Evolutionary conservation across 2,888 invertebrate species (phyloP).

Genomic region (Tiphia femorata): DNA sequence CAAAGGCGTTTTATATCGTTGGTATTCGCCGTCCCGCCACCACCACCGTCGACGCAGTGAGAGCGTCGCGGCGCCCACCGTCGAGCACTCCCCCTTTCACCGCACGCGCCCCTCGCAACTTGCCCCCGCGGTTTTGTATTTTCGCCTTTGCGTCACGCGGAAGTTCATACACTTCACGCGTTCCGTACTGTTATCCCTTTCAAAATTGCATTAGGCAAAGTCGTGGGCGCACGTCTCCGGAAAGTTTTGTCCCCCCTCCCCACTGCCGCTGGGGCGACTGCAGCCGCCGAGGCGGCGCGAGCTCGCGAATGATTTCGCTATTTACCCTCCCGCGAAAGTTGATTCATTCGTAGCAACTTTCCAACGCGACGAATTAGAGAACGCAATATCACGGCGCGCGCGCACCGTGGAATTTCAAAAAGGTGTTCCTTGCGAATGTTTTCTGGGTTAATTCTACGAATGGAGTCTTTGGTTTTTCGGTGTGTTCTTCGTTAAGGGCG

Average conservation of each 20-base stretch:
- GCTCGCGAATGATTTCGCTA: background rate
- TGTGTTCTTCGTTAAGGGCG: too few relatives aligned
- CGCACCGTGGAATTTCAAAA: too few relatives aligned
- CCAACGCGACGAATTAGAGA: too few relatives aligned
- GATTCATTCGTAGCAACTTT: background rate
- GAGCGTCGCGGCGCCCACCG: background rate
- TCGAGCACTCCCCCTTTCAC: background rate
- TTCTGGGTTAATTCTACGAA: too few relatives aligned
- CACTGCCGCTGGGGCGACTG: too few relatives aligned
- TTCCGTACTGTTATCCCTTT: constrained; percentile 2
- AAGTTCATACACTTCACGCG: constrained; percentile 46
- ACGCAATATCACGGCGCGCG: too few relatives aligned
- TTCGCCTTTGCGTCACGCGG: constrained; percentile 38
- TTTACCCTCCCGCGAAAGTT: constrained; percentile 1
- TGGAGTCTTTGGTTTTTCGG: too few relatives aligned
- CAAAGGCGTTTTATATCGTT: constrained; percentile 57
- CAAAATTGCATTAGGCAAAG: background rate
- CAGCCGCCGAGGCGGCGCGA: background rate
- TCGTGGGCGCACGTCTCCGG: background rate
- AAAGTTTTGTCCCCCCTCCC: background rate
- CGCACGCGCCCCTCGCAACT: constrained; percentile 27
- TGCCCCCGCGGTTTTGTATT: constrained; percentile 40
- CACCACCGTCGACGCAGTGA: too few relatives aligned
- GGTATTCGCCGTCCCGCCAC: constrained; percentile 27
- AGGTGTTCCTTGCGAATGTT: too few relatives aligned